Percentiles rank a stretch among this genome's conserved stretches.
Evolutionary conservation across 2,888 invertebrate genomes (phyloP).

Genomic region (Saturnia japonica): DNA sequence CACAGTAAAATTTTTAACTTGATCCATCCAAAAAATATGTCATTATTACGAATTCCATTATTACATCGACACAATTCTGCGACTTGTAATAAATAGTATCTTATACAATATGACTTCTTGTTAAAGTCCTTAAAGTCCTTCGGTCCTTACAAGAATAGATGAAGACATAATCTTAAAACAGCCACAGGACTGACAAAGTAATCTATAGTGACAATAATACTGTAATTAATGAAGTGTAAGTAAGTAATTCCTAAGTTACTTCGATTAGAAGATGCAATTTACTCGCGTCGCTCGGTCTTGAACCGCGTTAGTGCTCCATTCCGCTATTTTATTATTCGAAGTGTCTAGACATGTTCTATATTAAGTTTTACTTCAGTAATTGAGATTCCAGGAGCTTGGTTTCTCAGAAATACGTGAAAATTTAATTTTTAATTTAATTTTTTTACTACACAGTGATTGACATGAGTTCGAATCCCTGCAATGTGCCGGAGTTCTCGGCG

Average conservation of each 20-base stretch:
- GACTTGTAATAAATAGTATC: too few species aligned
- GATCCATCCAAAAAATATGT: too few species aligned
- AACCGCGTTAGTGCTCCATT: background rate
- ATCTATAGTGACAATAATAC: background rate
- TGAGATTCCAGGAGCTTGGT: background rate
- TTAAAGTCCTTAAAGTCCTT: too few species aligned
- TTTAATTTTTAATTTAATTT: too few species aligned
- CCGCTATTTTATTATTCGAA: background rate
- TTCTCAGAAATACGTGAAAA: background rate
- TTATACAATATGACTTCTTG: too few species aligned
- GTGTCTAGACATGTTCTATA: conserved; percentile 3
- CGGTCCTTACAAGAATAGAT: too few species aligned
- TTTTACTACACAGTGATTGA: too few species aligned
- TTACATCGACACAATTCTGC: too few species aligned
- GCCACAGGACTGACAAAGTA: background rate
- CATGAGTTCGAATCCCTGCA: too few species aligned
- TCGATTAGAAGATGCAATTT: conserved; percentile 15
- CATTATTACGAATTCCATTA: too few species aligned
- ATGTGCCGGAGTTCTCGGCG: too few species aligned
- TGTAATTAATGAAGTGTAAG: conserved; percentile 14
- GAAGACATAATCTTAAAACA: background rate
- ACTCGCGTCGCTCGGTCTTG: background rate
- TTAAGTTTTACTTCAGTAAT: background rate
- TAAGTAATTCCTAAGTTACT: conserved; percentile 11
- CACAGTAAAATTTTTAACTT: too few species aligned